Evolutionary conservation across 2,888 invertebrate species (phyloP).

Genomic region (Acheta domesticus): DNA sequence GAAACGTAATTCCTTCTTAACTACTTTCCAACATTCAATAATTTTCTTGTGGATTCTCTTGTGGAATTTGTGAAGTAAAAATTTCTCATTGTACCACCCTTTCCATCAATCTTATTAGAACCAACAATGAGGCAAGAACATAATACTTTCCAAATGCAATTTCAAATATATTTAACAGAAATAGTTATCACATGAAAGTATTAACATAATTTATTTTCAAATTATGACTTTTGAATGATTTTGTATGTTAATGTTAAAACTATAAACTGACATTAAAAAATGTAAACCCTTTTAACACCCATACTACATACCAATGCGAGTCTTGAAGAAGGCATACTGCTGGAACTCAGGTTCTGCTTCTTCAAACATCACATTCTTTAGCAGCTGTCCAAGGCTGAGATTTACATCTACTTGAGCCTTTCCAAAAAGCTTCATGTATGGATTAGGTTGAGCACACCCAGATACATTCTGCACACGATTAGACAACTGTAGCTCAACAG

Average conservation of each 20-base stretch:
- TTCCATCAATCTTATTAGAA: no score
- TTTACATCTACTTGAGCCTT: constrained; percentile 90
- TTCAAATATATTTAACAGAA: no score
- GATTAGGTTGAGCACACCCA: constrained; percentile 54
- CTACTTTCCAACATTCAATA: no score
- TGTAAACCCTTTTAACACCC: neutral
- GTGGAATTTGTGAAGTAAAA: no score
- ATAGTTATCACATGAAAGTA: no score
- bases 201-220: no score
- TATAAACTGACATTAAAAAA: neutral
- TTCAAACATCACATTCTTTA: constrained; percentile 90
- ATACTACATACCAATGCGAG: constrained; percentile 68
- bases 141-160: no score
- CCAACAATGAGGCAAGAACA: no score
- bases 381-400: constrained; percentile 89
- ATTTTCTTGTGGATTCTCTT: no score
- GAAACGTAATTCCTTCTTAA: no score
- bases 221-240: neutral
- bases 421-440: constrained; percentile 68
- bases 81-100: no score
- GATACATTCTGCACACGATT: constrained; percentile 89
- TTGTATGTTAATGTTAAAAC: neutral
- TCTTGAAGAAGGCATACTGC: constrained; percentile 97
- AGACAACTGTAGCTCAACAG: constrained; percentile 87
- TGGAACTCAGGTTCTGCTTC: constrained; percentile 98